Evolutionary conservation across 2,888 invertebrate genomes (phyloP).

Genomic region (Drosophila ochracea): DNA sequence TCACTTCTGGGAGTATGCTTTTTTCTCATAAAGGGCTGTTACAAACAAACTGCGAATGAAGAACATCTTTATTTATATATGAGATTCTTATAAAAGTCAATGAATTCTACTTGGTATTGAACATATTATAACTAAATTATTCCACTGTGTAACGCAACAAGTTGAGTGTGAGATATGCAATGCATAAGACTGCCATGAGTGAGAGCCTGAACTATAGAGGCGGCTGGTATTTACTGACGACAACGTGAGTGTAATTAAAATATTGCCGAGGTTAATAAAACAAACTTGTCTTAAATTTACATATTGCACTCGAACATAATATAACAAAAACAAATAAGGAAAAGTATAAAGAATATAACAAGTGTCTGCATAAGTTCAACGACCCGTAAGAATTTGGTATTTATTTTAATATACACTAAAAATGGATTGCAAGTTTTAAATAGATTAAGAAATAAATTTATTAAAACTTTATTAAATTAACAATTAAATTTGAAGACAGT

Average conservation of each 20-base stretch:
- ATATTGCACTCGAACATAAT: neutral
- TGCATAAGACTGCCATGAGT: conserved; percentile 38
- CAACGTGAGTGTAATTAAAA: conserved; percentile 48
- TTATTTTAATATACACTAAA: neutral
- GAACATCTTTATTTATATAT: neutral
- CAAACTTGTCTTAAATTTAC: neutral
- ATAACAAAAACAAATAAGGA: neutral
- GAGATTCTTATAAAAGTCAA: neutral
- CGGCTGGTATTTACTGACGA: conserved; percentile 45
- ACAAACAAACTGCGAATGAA: neutral
- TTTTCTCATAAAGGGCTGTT: neutral
- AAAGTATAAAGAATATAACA: neutral
- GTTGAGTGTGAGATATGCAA: conserved; percentile 40
- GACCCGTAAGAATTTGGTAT: neutral
- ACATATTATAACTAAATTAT: neutral
- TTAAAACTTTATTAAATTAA: too few relatives aligned
- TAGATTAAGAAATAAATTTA: neutral
- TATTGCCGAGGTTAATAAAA: neutral
- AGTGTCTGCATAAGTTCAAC: neutral
- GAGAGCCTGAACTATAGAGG: conserved; percentile 45
- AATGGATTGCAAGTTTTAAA: neutral
- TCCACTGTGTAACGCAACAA: conserved; percentile 56
- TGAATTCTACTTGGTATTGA: neutral
- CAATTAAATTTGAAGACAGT: neutral
- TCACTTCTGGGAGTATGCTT: neutral